Evolutionary conservation across 1,140 invertebrate species (phyloP).

Genomic region (Conus ventricosus): DNA sequence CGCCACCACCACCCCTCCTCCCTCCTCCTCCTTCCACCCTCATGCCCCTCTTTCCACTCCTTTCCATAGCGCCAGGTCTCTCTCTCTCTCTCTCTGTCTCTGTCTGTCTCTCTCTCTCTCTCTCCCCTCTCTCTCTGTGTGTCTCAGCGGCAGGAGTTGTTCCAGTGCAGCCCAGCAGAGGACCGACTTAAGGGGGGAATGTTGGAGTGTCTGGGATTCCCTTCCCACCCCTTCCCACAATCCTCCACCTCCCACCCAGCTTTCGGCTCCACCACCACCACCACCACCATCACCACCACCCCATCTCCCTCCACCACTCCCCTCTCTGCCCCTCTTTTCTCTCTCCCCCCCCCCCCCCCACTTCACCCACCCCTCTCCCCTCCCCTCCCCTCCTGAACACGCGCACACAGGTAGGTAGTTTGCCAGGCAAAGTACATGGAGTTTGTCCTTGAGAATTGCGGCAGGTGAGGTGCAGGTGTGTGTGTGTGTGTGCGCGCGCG

Average conservation of each 20-base stretch:
- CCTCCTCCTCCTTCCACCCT: background rate
- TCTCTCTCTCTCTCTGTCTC: background rate
- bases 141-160: background rate
- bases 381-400: too few species aligned
- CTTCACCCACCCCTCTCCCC: background rate
- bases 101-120: background rate
- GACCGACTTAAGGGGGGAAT: too few species aligned
- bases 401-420: too few species aligned
- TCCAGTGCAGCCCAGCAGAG: too few species aligned
- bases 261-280: background rate
- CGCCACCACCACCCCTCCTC: background rate
- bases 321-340: background rate
- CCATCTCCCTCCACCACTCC: background rate
- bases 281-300: background rate
- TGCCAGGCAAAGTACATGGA: too few species aligned
- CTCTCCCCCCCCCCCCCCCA: background rate
- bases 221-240: background rate
- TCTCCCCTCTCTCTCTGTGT: conserved; percentile 10
- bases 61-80: background rate
- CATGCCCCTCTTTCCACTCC: background rate
- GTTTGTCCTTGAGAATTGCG: too few species aligned
- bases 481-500: too few species aligned
- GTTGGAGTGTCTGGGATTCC: background rate
- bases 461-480: too few species aligned
- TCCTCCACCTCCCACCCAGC: background rate